Conservation (phyloP, 1,140 invertebrate genomes). For the Bombus cullumanus region DNA sequence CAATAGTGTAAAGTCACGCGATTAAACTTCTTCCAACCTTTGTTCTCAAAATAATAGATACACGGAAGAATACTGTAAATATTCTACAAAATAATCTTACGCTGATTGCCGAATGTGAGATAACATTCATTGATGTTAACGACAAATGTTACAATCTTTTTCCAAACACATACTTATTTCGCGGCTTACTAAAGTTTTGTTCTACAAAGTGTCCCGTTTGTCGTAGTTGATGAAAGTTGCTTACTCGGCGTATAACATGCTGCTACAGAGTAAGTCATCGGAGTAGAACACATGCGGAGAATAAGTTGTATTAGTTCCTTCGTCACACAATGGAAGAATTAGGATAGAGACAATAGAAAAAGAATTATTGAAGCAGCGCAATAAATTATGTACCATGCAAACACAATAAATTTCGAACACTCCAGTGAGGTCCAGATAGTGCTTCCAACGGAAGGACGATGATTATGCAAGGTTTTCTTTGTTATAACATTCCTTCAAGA, state of each 20-base stretch:
- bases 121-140: no score
- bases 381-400: background rate
- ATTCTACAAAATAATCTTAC: no score
- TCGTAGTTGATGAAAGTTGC: constrained; percentile 57
- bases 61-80: no score
- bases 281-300: background rate
- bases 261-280: background rate
- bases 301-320: background rate
- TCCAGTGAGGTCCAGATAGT: background rate
- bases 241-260: constrained; percentile 58
- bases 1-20: no score
- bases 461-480: constrained; percentile 10
- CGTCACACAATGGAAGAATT: background rate
- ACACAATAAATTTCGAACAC: background rate
- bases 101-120: no score
- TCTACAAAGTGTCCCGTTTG: background rate
- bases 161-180: no score
- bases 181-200: fast-evolving
- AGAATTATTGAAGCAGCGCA: background rate
- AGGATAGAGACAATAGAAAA: no score
- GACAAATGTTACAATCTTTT: no score
- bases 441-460: constrained; percentile 40
- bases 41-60: no score
- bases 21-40: no score
- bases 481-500: background rate